Conservation (phyloP, 2,888 invertebrate genomes). For the Limnephilus rhombicus region DNA sequence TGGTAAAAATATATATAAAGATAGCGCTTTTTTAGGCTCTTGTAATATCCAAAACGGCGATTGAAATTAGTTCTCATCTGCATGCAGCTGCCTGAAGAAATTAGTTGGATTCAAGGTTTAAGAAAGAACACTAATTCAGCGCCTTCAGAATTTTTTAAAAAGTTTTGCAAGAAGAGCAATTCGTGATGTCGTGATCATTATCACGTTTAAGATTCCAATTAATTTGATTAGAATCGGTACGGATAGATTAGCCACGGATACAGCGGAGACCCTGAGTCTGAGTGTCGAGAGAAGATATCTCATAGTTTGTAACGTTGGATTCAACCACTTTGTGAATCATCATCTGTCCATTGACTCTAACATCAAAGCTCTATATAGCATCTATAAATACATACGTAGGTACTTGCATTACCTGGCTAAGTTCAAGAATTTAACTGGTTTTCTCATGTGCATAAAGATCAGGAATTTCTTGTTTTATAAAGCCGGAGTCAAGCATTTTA, state of each 20-base stretch:
- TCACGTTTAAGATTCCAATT: slow-evolving; percentile 33
- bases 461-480: background rate
- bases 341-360: background rate
- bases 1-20: background rate
- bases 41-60: background rate
- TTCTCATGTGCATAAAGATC: background rate
- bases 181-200: background rate
- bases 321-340: background rate
- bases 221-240: slow-evolving; percentile 15
- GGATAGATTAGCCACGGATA: slow-evolving; percentile 9
- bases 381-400: background rate
- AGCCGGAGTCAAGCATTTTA: background rate
- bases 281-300: background rate
- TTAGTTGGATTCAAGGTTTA: background rate
- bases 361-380: too few relatives aligned
- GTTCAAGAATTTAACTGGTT: background rate
- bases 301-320: background rate
- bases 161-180: background rate
- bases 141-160: background rate
- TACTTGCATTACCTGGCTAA: background rate
- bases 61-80: background rate
- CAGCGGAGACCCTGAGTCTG: background rate
- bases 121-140: background rate
- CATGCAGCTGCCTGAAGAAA: background rate
- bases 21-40: background rate